phyloP scores from a whole-genome alignment of 1,140 invertebrate species.

The Oncopodura yosiiana region DNA sequence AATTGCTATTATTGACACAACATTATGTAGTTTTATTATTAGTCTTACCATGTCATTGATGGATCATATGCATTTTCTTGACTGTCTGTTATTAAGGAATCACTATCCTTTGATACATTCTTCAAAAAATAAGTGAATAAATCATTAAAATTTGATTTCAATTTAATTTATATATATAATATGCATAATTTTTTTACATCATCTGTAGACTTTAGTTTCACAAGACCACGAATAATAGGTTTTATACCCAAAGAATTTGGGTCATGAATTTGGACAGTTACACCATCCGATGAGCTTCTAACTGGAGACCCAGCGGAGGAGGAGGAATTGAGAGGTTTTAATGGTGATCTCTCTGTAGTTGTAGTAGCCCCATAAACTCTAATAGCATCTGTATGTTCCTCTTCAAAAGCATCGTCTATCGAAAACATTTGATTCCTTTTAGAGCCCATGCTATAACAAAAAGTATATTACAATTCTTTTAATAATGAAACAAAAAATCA shows the following conservation, averaged over 20 bases:
- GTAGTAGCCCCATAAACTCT: constrained; percentile 62
- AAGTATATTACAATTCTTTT: not conserved
- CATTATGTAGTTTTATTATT: too few relatives aligned
- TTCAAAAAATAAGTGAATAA: constrained; percentile 41
- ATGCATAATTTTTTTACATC: constrained; percentile 35
- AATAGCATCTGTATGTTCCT: constrained; percentile 66
- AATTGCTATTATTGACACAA: too few relatives aligned
- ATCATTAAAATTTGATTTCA: not conserved
- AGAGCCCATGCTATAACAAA: constrained; percentile 21
- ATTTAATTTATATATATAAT: not conserved
- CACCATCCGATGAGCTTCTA: constrained; percentile 24
- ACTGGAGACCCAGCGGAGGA: constrained; percentile 3
- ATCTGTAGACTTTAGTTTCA: constrained; percentile 30
- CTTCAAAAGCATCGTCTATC: constrained; percentile 71
- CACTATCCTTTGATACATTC: constrained; percentile 65
- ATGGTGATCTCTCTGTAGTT: constrained; percentile 49
- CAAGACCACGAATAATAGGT: constrained; percentile 28
- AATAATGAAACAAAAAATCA: not conserved
- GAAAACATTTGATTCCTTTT: constrained; percentile 50
- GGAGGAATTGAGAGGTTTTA: constrained; percentile 39
- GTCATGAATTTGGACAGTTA: constrained; percentile 31
- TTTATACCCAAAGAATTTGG: constrained; percentile 26
- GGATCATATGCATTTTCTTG: constrained; percentile 48
- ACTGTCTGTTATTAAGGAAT: constrained; percentile 53
- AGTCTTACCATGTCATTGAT: constrained; percentile 53